Base-by-base conservation (phyloP, 1,140 invertebrate species). In the Dendroctonus ponderosae region DNA sequence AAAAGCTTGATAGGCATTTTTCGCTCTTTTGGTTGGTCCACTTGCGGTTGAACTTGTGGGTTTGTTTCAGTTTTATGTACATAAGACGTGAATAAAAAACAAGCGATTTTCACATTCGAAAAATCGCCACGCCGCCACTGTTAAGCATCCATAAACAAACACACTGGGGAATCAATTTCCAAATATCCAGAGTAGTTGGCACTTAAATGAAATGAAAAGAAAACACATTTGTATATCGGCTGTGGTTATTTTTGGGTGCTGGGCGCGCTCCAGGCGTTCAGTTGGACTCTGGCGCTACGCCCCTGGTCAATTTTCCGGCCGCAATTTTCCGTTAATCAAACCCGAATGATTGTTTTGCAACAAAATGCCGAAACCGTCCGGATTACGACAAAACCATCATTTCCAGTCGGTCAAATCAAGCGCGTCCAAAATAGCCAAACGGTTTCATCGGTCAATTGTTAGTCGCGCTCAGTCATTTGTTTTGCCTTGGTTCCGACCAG, bases 301-400 rank as follows among this genome's bases (percentile, higher is more conserved):
- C 26, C 26, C 26, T 26, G 26, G 26, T 48, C 46, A 11, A n/a
- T n/a, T 48, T 48, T 48, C 14, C 46, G 46, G 46, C 46, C 14
- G 11, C 46, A 14, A 48, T n/a, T 48, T 14, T 14, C 11, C 46
- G 11, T 48, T 48, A 48, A 26, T 26, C 26, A 11, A 48, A 48
- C 5, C 46, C 46, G 14, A 48, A 52, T 52, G 6, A 26, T 52
- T 52, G 50, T 52, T 52, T 52, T 52, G 50, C 50, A 52, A 52
- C n/a, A 52, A 14, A 52, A 52, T 52, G n/a, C 15, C 50, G 12
- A 52, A 52, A 11, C 50, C 12, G 50, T 52, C n/a, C 38, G 50
- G 50, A 48, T 48, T 52, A 52, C 50, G 50, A 12, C n/a, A 37
- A 52, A 14, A 52, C 50, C 9, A n/a, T 26, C 12, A 52, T 52